Evolutionary conservation across 35 echinoderm and acorn worm genomes (phyloP), one percentile per base, ranked within the genome.

Genomic region (Acanthaster planci): DNA sequence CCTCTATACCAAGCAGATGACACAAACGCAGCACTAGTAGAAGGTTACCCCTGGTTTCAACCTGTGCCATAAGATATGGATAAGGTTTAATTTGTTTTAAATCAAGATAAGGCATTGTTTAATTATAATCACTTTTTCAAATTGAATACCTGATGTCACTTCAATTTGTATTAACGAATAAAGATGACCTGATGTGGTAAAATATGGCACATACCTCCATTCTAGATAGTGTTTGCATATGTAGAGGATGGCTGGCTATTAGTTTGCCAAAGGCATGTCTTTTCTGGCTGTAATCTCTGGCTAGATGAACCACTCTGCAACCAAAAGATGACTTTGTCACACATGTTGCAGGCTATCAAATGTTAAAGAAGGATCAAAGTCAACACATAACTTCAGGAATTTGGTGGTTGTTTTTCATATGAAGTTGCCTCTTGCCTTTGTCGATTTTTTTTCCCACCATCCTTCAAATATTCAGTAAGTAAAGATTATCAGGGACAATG

Each of bases 211-310:
- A n/a, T 85, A 97, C 94, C 91, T 97, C 94, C 84, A 97, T 90
- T 54, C 94, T 90, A 30, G 87, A 64, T n/a, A 97, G 64, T 10
- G 94, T 97, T 37, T 97, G 94, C 80, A 97, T 90, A 77, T 97
- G 94, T 37, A 97, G 38, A 23, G 90, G 90, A 77, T 92, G 91
- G 7, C 93, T 88, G 26, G 77, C 39, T 29, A 97, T 93, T n/a
- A 55, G 19, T 60, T 97, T 97, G 26, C 94, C 94, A 93, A 97
- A 97, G 29, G 90, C 94, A 26, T 16, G 85, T 42, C 94, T 97
- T 51, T 78, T 87, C 19, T 79, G 60, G 27, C 83, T 82, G 82
- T 97, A 97, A 79, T 97, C 94, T 76, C 94, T 89, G 9, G 87
- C 91, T 16, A 90, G 52, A 42, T 90, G 90, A 27, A 97, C 40